These are phyloP conservation scores for Phyllotreta cruciferae DNA, from an alignment of 2,888 invertebrate genomes.

Conservation along the genomic window DNA sequence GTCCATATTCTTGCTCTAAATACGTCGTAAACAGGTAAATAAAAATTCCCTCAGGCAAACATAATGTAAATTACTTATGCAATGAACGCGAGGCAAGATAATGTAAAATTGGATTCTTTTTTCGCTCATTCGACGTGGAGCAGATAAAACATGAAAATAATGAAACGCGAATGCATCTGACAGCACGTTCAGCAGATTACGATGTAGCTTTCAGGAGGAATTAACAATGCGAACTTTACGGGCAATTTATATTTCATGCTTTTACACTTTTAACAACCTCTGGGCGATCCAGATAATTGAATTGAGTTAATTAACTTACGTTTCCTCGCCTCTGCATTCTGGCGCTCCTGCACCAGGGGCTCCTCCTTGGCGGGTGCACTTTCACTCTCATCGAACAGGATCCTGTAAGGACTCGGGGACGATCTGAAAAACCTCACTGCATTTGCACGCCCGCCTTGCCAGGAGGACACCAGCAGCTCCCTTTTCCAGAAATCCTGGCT, in stretches of 20 bases:
- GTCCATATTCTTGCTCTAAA: too few species aligned
- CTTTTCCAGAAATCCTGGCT: conserved; percentile 32
- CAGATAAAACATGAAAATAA: conserved; percentile 8
- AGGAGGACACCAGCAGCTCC: conserved; percentile 12
- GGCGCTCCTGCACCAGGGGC: background rate
- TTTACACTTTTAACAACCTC: background rate
- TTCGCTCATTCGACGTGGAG: background rate
- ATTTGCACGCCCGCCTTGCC: conserved; percentile 2
- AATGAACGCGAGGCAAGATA: too few species aligned
- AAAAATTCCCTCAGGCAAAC: too few species aligned
- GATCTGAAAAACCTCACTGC: conserved; percentile 5
- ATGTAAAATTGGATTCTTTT: too few species aligned
- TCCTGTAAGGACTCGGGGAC: conserved; percentile 4
- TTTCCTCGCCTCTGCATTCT: background rate
- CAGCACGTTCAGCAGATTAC: background rate
- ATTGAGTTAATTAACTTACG: conserved; percentile 5
- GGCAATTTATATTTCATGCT: too few species aligned
- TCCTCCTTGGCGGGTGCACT: background rate
- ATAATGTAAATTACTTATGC: too few species aligned
- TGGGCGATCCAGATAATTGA: background rate
- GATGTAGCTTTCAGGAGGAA: background rate
- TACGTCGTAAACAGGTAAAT: too few species aligned
- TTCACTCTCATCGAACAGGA: background rate
- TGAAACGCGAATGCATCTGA: background rate
- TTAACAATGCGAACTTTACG: too few species aligned